Evolutionary conservation across 2,113 vertebrate species (phyloP), one percentile per base, ranked within the genome.

Genomic region (Anhinga anhinga): DNA sequence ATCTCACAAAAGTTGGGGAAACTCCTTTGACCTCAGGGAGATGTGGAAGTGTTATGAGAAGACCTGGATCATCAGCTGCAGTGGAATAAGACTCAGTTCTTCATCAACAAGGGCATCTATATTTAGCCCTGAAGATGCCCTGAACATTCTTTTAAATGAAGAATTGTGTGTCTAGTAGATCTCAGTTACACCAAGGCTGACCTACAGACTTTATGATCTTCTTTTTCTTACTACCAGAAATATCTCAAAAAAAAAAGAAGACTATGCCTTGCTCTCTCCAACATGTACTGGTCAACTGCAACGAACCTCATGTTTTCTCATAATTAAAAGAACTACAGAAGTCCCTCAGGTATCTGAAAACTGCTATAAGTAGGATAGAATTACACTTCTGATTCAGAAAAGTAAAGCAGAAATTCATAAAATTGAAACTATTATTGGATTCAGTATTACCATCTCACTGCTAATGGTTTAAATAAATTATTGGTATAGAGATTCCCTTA

Each of bases 391-490:
- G 49, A 80, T 62, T 73, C 53, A 77, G 63, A 81, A 90, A 94
- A 85, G 7, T 77, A 66, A 90, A 92, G 8, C 56, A 87, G 42
- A 94, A 93, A 55, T 82, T 82, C 13, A 70, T 59, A 81, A 86
- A 90, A 72, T 30, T 7, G 49, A 90, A 95, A 88, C 63, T 94
- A 86, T 83, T 83, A 74, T 59, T 92, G 29, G 27, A 69, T 82
- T 90, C 42, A 80, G 45, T 82, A 92, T 66, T 83, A 49, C 38
- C 27, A 70, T 88, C 49, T 77, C 44, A 72, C 47, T 91, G 45
- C 5, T 79, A 96, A 85, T 88, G 16, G 15, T 77, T 96, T 96
- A 94, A 93, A 94, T 86, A 94, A 90, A 86, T 93, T 94, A 86
- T 82, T 92, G 67, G 53, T 70, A 50, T 63, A 83, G 67, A 90